phyloP scores from a whole-genome alignment of 2,888 invertebrate species.

The Galerucella pusilla region DNA sequence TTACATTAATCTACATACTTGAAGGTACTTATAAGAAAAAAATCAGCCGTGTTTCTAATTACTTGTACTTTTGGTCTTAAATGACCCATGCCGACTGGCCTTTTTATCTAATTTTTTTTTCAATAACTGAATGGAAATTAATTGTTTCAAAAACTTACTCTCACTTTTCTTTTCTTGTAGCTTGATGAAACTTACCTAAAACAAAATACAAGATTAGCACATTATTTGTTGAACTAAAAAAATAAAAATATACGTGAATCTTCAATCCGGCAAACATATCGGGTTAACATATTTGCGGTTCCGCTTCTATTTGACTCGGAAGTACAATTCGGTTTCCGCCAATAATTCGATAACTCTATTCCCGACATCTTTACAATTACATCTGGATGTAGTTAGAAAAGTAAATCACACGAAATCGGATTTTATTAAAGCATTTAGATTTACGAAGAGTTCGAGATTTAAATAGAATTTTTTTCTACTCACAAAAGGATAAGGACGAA shows the following conservation, averaged over 20 bases:
- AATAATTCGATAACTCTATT: neutral
- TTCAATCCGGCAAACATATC: neutral
- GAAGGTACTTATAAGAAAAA: too few relatives aligned
- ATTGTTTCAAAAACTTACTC: neutral
- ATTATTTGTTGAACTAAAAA: too few relatives aligned
- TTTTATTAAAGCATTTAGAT: too few relatives aligned
- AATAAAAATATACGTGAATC: neutral
- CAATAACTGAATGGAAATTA: neutral
- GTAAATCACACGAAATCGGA: neutral
- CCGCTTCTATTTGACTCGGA: neutral
- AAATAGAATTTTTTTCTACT: neutral
- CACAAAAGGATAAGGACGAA: neutral
- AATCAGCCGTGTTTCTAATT: too few relatives aligned
- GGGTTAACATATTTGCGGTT: neutral
- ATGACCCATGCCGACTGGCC: too few relatives aligned
- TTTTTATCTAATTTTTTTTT: too few relatives aligned
- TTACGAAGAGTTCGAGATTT: neutral
- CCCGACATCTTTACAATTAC: neutral
- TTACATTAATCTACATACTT: too few relatives aligned
- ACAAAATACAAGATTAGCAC: neutral
- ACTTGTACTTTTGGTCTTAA: too few relatives aligned
- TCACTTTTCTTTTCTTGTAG: neutral
- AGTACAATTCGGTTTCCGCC: conserved; percentile 4
- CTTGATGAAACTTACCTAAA: neutral
- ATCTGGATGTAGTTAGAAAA: neutral